phyloP scores from a whole-genome alignment of 2,113 vertebrate species.

The Paratilapia polleni region DNA sequence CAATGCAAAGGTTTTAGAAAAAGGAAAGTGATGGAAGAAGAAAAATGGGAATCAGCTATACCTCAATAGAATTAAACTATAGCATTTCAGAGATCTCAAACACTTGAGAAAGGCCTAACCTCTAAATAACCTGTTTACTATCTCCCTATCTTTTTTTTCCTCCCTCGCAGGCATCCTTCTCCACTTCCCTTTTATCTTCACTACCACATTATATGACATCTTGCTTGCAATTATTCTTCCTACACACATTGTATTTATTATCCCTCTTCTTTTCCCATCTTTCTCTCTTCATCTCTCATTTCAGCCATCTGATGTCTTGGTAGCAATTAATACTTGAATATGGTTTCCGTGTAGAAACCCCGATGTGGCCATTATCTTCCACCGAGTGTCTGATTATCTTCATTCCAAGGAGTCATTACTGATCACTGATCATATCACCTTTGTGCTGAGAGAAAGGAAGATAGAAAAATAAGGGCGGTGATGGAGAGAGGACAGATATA shows the following conservation, averaged over 20 bases:
- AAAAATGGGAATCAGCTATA: not conserved
- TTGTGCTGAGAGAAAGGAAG: conserved; percentile 5
- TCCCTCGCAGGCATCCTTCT: not conserved
- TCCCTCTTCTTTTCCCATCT: not conserved
- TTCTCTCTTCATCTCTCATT: not conserved
- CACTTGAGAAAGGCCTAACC: conserved; percentile 40
- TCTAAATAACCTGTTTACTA: conserved; percentile 44
- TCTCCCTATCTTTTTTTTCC: not conserved
- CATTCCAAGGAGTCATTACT: conserved; percentile 49
- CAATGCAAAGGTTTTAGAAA: not conserved
- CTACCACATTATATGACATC: not conserved
- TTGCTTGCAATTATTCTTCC: not conserved
- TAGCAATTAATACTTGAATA: conserved; percentile 44
- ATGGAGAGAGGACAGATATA: not conserved
- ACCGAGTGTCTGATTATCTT: conserved; percentile 47
- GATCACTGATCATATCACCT: conserved; percentile 47
- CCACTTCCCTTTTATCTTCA: conserved; percentile 5
- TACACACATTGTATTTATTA: not conserved
- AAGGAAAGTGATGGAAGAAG: not conserved
- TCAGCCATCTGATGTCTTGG: conserved; percentile 1
- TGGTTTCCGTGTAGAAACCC: conserved; percentile 28
- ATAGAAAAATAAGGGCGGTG: not conserved
- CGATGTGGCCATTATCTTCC: conserved; percentile 50
- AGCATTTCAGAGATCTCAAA: conserved; percentile 23
- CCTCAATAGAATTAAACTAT: not conserved